Conservation (phyloP, 2,888 invertebrate genomes). For the Trissoscelio sp. region DNA sequence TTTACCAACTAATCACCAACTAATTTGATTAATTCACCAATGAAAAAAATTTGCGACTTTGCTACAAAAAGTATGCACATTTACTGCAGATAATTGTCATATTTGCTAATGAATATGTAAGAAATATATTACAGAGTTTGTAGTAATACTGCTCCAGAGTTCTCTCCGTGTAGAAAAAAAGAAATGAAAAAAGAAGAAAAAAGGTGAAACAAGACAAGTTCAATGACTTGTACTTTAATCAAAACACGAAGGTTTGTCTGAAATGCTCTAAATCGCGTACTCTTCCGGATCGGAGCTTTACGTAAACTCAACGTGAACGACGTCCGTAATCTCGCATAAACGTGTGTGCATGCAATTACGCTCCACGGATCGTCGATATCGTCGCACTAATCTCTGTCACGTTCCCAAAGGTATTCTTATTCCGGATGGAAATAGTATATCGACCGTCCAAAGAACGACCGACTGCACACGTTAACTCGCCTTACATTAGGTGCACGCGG, state of each 20-base stretch:
- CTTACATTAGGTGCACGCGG: constrained; percentile 71
- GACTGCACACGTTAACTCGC: constrained; percentile 1
- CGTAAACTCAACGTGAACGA: neutral
- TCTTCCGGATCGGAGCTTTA: neutral
- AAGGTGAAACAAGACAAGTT: no score
- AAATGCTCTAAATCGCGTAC: neutral
- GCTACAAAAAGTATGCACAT: no score
- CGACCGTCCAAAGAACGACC: neutral
- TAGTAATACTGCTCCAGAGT: no score
- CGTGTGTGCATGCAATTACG: constrained; percentile 2
- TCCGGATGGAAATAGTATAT: constrained; percentile 28
- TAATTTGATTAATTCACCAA: no score
- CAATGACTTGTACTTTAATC: neutral
- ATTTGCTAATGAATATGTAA: no score
- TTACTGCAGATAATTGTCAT: no score
- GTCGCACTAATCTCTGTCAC: constrained; percentile 28
- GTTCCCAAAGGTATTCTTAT: constrained; percentile 26
- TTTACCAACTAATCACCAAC: no score
- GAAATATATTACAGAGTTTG: no score
- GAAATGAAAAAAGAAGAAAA: no score
- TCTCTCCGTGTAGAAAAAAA: no score
- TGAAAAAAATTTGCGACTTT: no score
- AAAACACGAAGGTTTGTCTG: neutral
- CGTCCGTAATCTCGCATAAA: no score
- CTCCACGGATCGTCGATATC: constrained; percentile 11